phyloP scores from a whole-genome alignment of 2,797 vertebrate genomes.

The Myiotriccus ornatus region DNA sequence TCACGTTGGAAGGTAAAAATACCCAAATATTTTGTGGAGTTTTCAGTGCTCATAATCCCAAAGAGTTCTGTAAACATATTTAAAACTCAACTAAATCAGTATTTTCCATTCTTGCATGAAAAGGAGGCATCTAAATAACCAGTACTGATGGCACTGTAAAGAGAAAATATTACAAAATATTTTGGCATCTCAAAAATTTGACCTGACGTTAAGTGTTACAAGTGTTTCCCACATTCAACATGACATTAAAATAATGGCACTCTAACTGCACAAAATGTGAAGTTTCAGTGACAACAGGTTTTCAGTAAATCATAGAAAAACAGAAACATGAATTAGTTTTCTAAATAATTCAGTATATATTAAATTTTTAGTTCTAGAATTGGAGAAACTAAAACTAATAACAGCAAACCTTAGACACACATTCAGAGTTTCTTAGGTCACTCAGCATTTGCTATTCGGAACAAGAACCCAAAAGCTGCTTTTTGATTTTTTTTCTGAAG shows the following conservation, averaged over 20 bases:
- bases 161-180: background rate
- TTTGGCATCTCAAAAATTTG: background rate
- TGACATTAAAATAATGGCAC: background rate
- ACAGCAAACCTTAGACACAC: background rate
- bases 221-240: background rate
- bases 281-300: background rate
- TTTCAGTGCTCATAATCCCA: background rate
- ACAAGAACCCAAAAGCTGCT: background rate
- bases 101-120: background rate
- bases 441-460: background rate
- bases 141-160: background rate
- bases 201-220: background rate
- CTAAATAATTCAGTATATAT: background rate
- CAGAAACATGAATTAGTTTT: background rate
- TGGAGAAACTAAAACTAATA: background rate
- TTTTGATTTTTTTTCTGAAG: background rate
- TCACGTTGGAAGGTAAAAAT: background rate
- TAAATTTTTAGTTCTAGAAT: background rate
- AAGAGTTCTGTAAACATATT: background rate
- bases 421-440: background rate
- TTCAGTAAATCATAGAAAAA: background rate
- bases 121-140: background rate
- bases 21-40: rapidly evolving
- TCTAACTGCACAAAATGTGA: background rate
- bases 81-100: background rate